Evolutionary conservation across 1,140 invertebrate species (phyloP), one percentile per base, ranked within the genome.

Genomic region (Odontomachus brunneus): DNA sequence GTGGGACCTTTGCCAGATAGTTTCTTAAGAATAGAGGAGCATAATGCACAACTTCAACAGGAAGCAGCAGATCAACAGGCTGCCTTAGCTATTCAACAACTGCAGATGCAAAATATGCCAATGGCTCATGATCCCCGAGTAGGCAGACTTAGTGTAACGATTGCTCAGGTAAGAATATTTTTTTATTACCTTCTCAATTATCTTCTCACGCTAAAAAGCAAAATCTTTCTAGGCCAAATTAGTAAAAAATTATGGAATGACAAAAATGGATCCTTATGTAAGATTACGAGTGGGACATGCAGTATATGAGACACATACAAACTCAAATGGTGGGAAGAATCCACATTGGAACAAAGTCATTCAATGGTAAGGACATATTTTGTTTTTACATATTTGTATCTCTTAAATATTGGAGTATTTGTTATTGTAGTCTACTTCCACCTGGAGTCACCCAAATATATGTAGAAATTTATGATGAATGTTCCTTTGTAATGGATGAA

Each of bases 211-310:
- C n/a, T 60, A 85, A 80, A 29, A 80, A 33, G 22, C 44, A 59
- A 59, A 83, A 86, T 74, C 24, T 57, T 83, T 82, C 17, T 19
- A 97, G 95, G 97, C 98, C 11, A 98, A 98, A 94, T 94, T 99
- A 71, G 96, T 97, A 1, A 99, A 99, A 94, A 99, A 99, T 94
- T 99, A 99, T 96, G 98, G 99, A 49, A 95, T 99, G 85, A 98
- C 98, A 2, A 95, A 97, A 84, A 99, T 99, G 98, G 98, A 99
- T 94, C 98, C 98, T 0, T 99, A 99, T 93, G 98, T 98, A n/a
- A 95, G 98, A 88, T 92, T 99, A 62, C 95, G 98, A 88, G 96
- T 99, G 51, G 99, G 98, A 1, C 98, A 99, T 92, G 96, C 96
- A 84, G 97, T 99, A 53, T 99, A 99, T 94, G 98, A 99, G 95